Conservation (phyloP, 2,888 invertebrate species). For the Melolontha melolontha region DNA sequence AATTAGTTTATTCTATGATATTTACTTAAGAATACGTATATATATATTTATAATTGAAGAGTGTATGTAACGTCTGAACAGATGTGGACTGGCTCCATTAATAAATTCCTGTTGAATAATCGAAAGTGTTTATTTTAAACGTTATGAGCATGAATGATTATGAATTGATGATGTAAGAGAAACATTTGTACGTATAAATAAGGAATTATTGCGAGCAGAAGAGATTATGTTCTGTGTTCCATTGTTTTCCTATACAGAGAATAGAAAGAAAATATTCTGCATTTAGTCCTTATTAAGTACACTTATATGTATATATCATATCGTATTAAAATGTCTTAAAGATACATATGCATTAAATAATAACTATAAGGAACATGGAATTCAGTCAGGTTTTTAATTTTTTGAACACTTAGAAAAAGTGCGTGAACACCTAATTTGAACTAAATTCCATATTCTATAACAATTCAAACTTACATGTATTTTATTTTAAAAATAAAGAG, state of each 20-base stretch:
- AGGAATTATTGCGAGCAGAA: too few species aligned
- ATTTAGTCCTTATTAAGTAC: conserved; percentile 18
- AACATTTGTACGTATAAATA: neutral
- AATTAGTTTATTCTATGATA: too few species aligned
- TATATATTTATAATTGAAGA: conserved; percentile 1
- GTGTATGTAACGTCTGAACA: conserved; percentile 1
- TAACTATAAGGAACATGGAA: conserved; percentile 17
- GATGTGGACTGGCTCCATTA: conserved; percentile 23
- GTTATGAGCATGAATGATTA: conserved; percentile 1
- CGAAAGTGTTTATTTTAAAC: conserved; percentile 24
- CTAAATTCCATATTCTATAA: conserved; percentile 53
- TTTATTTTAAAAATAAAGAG: conserved; percentile 61
- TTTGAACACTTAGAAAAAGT: neutral
- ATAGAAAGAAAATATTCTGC: conserved; percentile 15
- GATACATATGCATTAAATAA: conserved; percentile 15
- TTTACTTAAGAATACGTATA: neutral
- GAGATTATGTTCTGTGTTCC: too few species aligned
- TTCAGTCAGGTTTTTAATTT: conserved; percentile 3
- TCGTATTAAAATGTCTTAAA: conserved; percentile 41
- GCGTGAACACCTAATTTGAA: conserved; percentile 46
- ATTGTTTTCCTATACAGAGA: conserved; percentile 13
- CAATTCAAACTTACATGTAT: conserved; percentile 61
- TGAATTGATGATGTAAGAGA: conserved; percentile 4
- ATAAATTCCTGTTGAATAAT: conserved; percentile 25
- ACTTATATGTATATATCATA: conserved; percentile 29